These are phyloP conservation scores for Enteromius fasciolatus DNA, from an alignment of 2,797 vertebrate species.

Conservation along the genomic window DNA sequence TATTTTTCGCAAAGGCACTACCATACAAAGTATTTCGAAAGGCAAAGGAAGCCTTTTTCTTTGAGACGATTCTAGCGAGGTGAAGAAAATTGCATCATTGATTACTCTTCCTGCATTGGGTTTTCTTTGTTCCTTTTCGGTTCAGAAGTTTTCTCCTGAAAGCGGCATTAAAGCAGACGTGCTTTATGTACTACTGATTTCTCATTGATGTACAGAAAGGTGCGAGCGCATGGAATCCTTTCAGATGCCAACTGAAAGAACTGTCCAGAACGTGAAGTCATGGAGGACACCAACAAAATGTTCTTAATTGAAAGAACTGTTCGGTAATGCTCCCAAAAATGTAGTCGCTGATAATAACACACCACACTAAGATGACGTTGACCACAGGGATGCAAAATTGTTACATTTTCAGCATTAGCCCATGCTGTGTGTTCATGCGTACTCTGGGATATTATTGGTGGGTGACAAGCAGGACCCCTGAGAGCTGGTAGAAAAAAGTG, in stretches of 20 bases:
- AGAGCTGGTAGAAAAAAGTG: constrained; percentile 29
- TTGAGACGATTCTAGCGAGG: constrained; percentile 78
- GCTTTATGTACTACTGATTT: constrained; percentile 73
- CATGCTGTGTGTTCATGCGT: constrained; percentile 30
- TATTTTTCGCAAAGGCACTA: constrained; percentile 65
- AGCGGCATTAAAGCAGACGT: constrained; percentile 78
- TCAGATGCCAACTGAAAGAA: constrained; percentile 66
- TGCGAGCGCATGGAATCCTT: constrained; percentile 58
- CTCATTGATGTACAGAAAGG: constrained; percentile 71
- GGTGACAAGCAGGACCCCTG: constrained; percentile 32
- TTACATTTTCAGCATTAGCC: constrained; percentile 54
- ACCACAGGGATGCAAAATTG: constrained; percentile 66
- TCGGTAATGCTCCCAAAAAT: constrained; percentile 56
- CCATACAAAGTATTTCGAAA: constrained; percentile 71
- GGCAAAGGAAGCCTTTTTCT: constrained; percentile 77
- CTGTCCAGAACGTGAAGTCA: constrained; percentile 64
- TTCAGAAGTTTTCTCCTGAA: constrained; percentile 72
- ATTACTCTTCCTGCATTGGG: constrained; percentile 78
- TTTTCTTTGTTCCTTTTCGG: constrained; percentile 75
- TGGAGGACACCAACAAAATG: constrained; percentile 61
- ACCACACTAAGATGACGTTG: constrained; percentile 68
- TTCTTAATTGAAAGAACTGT: constrained; percentile 59
- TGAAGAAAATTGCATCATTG: constrained; percentile 74
- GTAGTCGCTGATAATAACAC: constrained; percentile 55
- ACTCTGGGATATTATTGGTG: constrained; percentile 46